A percentile compares a stretch with the other conserved stretches of the same genome.
Evolutionary conservation across 2,797 vertebrate species (phyloP).

Genomic region (Falco columbarius): DNA sequence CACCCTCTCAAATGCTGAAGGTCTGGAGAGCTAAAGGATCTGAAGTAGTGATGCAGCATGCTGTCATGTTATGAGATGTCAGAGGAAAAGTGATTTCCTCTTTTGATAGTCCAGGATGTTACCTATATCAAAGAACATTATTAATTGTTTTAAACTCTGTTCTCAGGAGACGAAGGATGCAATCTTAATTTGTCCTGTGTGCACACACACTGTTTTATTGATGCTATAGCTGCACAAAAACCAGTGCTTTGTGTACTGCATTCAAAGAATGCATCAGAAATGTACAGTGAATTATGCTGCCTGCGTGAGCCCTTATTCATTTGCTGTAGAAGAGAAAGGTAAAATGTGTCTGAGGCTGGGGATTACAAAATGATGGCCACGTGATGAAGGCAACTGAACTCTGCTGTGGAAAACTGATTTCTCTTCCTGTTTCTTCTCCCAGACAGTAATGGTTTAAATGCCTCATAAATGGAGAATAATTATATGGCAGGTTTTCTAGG

Average conservation of each 20-base stretch:
- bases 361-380: neutral
- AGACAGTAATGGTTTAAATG: neutral
- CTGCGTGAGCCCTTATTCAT: neutral
- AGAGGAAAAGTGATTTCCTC: neutral
- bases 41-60: neutral
- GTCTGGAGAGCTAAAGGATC: neutral
- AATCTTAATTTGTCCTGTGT: neutral
- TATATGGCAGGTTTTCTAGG: neutral
- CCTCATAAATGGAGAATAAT: neutral
- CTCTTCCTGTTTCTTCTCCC: neutral
- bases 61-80: neutral
- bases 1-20: neutral
- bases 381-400: neutral
- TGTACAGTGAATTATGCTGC: neutral
- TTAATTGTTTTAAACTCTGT: neutral
- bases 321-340: neutral
- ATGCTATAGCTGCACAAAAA: neutral
- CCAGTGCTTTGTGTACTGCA: neutral
- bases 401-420: neutral
- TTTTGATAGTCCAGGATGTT: neutral
- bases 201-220: neutral
- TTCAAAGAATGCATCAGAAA: neutral
- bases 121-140: neutral
- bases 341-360: neutral
- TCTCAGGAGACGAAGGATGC: neutral